phyloP scores from a whole-genome alignment of 2,797 vertebrate genomes.

The Sylvilagus floridanus region DNA sequence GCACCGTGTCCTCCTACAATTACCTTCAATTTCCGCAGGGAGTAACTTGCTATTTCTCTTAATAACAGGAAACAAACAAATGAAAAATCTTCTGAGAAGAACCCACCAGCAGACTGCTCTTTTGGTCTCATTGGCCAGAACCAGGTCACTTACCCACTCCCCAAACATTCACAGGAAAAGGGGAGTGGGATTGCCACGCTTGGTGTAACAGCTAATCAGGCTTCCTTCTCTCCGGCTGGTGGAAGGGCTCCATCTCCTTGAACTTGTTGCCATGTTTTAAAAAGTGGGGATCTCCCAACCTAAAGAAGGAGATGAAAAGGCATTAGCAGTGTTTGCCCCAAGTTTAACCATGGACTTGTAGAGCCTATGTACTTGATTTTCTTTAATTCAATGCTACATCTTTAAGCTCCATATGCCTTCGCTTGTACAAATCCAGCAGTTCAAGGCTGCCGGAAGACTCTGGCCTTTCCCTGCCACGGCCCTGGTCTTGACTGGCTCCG shows the following conservation, averaged over 20 bases:
- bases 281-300: not conserved
- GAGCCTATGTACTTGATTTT: not conserved
- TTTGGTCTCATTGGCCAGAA: slow-evolving; percentile 9
- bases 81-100: not conserved
- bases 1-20: not conserved
- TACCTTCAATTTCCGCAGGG: not conserved
- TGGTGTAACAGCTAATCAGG: not conserved
- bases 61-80: slow-evolving; percentile 22
- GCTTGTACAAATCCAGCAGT: not conserved
- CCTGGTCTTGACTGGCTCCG: not conserved
- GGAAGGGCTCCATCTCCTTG: not conserved
- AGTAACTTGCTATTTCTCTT: slow-evolving; percentile 1
- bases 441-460: not conserved
- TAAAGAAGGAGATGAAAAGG: not conserved
- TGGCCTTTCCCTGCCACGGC: not conserved
- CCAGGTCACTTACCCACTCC: not conserved
- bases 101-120: not conserved
- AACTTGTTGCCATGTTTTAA: not conserved
- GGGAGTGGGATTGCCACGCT: not conserved
- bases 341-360: not conserved
- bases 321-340: not conserved
- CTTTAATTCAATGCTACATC: not conserved
- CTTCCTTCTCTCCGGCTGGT: not conserved
- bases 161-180: not conserved
- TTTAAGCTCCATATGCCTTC: not conserved